Evolutionary conservation across 2,797 vertebrate genomes (phyloP), one percentile per base, ranked within the genome.

Genomic region (Notolepis coatsorum): DNA sequence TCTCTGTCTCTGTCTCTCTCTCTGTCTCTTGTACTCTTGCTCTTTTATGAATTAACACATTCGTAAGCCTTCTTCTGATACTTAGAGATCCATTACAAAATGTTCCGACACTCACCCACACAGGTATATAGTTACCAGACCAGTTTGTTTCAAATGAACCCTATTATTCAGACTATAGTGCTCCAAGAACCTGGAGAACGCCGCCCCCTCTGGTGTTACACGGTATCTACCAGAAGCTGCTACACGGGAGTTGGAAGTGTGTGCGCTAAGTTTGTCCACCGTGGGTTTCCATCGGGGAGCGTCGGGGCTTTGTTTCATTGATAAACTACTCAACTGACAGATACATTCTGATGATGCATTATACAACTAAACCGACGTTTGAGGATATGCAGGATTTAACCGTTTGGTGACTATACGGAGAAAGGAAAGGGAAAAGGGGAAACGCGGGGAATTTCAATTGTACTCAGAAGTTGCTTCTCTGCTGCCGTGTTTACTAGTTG

Each of bases 181-280:
- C n/a, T n/a, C n/a, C n/a, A n/a, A n/a, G n/a, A n/a, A n/a, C n/a
- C n/a, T n/a, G n/a, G n/a, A 5, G 35, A n/a, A 12, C 6, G 38
- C 23, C 41, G 55, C 49, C 46, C 74, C 38, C 81, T 87, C 77
- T 69, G 0, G 0, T 4, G 5, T 13, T n/a, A 10, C 12, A n/a
- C 35, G 4, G 13, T 37, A 37, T 10, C 35, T 10, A 28, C 39
- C 48, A 50, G 46, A 10, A 5, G 21, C n/a, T 13, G 7, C n/a
- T 2, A 28, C 7, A 23, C 49, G 39, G 24, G 10, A n/a, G 35
- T 48, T 15, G 37, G 10, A 15, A 54, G 51, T 3, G 43, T 20
- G 37, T 33, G 39, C n/a, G 45, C 27, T 46, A 88, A 88, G 87
- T 92, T 92, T 91, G 86, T 89, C 89, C 87, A 13, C 25, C 25